Evolutionary conservation across 2,113 vertebrate species (phyloP).

Genomic region (Salvelinus alpinus): DNA sequence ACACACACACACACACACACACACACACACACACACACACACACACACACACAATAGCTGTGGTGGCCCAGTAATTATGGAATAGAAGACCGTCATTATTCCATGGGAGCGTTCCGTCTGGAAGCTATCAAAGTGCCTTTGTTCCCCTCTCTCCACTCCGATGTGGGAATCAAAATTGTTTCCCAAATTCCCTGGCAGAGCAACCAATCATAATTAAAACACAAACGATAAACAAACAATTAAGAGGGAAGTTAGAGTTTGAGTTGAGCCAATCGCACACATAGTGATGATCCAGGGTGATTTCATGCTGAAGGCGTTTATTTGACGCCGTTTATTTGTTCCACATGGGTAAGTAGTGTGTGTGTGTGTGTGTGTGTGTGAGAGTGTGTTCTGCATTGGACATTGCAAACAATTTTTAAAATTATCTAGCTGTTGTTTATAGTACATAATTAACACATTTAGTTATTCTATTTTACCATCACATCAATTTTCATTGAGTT

Average conservation of each 20-base stretch:
- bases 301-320: not conserved
- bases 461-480: not conserved
- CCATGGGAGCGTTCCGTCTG: conserved; percentile 46
- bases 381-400: not conserved
- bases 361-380: too few species aligned
- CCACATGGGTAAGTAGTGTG: too few species aligned
- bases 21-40: conserved; percentile 6
- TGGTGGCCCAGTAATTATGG: conserved; percentile 56
- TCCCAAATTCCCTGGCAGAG: conserved; percentile 28
- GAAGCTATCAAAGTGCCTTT: conserved; percentile 57
- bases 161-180: conserved; percentile 53
- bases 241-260: not conserved
- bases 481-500: not conserved
- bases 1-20: conserved; percentile 8
- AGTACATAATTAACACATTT: too few species aligned
- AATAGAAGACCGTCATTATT: conserved; percentile 54
- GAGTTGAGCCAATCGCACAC: conserved; percentile 15
- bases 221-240: conserved; percentile 30
- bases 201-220: conserved; percentile 29
- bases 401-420: not conserved
- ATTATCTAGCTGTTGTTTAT: not conserved
- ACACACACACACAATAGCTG: conserved; percentile 44
- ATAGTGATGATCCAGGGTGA: not conserved
- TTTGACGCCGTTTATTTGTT: not conserved
- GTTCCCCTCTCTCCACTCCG: conserved; percentile 48